Base-by-base conservation (phyloP, 2,888 invertebrate species). In the Pseudoips prasinana region DNA sequence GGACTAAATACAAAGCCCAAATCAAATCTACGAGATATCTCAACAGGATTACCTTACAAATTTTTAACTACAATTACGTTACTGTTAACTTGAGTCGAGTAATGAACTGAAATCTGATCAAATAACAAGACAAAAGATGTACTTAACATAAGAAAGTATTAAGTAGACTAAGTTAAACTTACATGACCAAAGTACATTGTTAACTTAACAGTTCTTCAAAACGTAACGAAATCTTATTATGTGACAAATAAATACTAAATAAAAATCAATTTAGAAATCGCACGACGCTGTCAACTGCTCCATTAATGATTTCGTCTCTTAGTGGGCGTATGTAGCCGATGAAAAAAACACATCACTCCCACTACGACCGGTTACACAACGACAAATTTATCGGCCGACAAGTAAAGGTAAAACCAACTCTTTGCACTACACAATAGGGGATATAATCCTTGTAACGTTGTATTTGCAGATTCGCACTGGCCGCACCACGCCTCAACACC, bases 281-380 rank as follows among this genome's bases (percentile, higher is more conserved):
- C 59, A 28, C 46, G 57, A 68, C 67, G 75, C 69, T 74, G 79
- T 68, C 61, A 53, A 8, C 50, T 18, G 9, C 29, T 57, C 58
- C 62, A 64, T 64, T 67, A 70, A 71, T 67, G 67, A 73, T 77
- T 78, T 73, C 71, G 67, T 73, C 63, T 58, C 66, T 59, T 69
- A 49, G 80, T 84, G 87, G 87, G 88, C 87, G 88, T 87, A 77
- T 79, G 84, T 73, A 64, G 53, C 42, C 51, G 57, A 69, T 70
- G 74, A 75, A 78, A 84, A 84, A 87, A 85, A 76, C 85, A 84
- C 80, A 85, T 85, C 77, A 87, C 87, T 84, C 87, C 87, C 87
- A 86, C 85, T 77, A 62, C 61, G 64, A 73, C 73, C 75, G 73
- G 77, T 79, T 74, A 64, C 68, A 57, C 58, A 45, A 55, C 52